Evolutionary conservation across 2,113 vertebrate species (phyloP), one percentile per base, ranked within the genome.

Genomic region (Sula dactylatra): DNA sequence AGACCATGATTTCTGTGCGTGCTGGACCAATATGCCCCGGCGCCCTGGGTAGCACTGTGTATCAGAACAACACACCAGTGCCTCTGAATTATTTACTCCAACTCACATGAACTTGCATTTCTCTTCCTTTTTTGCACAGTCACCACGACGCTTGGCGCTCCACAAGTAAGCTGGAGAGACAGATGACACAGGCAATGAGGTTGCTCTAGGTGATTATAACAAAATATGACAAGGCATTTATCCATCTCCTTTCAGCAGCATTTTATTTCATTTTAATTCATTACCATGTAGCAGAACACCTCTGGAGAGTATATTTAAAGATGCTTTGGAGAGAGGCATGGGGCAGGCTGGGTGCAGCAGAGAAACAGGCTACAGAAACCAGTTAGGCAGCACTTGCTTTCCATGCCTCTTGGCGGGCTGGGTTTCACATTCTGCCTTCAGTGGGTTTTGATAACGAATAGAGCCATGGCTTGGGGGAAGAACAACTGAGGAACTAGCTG

Each of bases 1-100:
- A 87, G 29, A 72, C 52, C 6, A 1, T 21, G 70, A 89, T 58
- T 91, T 86, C 67, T 84, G 61, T 90, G 77, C 29, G 1, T 93
- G 96, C 86, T 77, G 88, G 50, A 62, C 72, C 44, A 11, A 52
- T 5, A 8, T 66, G 76, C 65, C 64, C 94, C 32, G 29, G 92
- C 78, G 49, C 54, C 20, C 70, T 64, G 38, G 45, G 50, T 55
- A 72, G 49, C 50, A 42, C 74, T 38, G 50, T 36, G 64, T 55
- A 71, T 44, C 69, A 84, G 82, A 96, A 88, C 24, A 72, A 82
- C 67, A 74, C 72, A 66, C 56, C 69, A 67, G 77, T 11, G 40
- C 69, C 73, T 91, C 73, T 96, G 65, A 97, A 96, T 95, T 94
- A 97, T 97, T 97, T 91, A 97, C 36, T 94, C 80, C 58, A 91